phyloP scores from a whole-genome alignment of 2,797 vertebrate genomes.

The Prionace glauca region DNA sequence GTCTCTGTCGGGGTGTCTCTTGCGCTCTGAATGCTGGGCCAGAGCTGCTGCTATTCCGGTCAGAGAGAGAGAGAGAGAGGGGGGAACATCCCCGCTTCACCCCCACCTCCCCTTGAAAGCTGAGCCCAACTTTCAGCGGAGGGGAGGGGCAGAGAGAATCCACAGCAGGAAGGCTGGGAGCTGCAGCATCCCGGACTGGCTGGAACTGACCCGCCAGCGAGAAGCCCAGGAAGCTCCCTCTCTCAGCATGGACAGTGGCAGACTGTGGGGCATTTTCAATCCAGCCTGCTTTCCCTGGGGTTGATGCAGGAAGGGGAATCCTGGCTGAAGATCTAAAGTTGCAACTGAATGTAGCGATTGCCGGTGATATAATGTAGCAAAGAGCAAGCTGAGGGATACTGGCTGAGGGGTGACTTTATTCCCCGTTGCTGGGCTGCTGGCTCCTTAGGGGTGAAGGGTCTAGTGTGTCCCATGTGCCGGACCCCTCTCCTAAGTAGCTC shows the following conservation, averaged over 20 bases:
- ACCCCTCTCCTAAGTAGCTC: too few species aligned
- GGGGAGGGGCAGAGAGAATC: not conserved
- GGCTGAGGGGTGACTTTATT: too few species aligned
- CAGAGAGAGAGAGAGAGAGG: not conserved
- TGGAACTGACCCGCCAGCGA: not conserved
- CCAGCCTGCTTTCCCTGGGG: too few species aligned
- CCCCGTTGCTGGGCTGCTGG: not conserved
- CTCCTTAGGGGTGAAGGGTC: not conserved
- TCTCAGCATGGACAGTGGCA: not conserved
- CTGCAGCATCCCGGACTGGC: not conserved
- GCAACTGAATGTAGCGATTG: not conserved
- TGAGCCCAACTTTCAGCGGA: too few species aligned
- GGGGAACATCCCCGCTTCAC: not conserved
- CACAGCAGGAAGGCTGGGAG: not conserved
- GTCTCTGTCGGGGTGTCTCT: too few species aligned
- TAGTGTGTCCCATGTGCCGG: not conserved
- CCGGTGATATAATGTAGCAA: not conserved
- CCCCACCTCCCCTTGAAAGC: too few species aligned
- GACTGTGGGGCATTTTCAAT: not conserved
- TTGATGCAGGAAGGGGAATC: not conserved
- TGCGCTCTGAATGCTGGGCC: conserved; percentile 23
- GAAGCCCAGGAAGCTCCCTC: not conserved
- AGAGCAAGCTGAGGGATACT: too few species aligned
- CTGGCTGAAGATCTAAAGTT: not conserved
- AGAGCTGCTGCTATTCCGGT: not conserved